A percentile compares a stretch with the other conserved stretches of the same genome.
phyloP scores from a whole-genome alignment of 2,888 invertebrate genomes.

The Eupsilia transversa region DNA sequence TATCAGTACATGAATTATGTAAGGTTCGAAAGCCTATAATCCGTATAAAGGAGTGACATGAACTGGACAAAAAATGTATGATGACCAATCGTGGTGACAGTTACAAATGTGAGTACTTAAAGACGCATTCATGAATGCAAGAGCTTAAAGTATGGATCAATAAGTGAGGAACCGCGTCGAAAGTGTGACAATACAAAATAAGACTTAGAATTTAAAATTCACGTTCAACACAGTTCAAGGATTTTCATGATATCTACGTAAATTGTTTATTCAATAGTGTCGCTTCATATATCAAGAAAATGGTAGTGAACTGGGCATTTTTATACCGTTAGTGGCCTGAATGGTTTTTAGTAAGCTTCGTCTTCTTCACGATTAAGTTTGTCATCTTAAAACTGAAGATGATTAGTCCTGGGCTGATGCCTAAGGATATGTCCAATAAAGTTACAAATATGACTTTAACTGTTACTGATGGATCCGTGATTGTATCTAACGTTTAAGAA shows the following conservation, averaged over 20 bases:
- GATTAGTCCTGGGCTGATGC: background rate
- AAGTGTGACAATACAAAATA: conserved; percentile 25
- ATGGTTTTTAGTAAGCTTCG: background rate
- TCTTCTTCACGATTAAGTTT: background rate
- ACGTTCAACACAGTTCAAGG: conserved; percentile 9
- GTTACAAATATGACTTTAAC: conserved; percentile 33
- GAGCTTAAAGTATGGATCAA: conserved; percentile 52
- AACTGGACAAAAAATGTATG: conserved; percentile 64
- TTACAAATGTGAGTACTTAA: conserved; percentile 66
- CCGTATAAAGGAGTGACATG: conserved; percentile 65
- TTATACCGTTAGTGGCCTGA: background rate
- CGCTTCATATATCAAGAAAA: conserved; percentile 3
- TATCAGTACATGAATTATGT: conserved; percentile 67
- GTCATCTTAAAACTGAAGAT: background rate
- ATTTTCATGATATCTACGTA: conserved; percentile 16
- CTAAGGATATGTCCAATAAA: conserved; percentile 31
- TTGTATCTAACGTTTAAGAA: conserved; percentile 28
- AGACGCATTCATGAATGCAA: conserved; percentile 59
- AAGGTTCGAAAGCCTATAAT: conserved; percentile 67
- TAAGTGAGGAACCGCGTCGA: conserved; percentile 34
- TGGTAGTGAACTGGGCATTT: background rate
- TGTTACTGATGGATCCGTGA: conserved; percentile 25
- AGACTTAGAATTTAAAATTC: conserved; percentile 16
- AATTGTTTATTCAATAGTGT: conserved; percentile 8
- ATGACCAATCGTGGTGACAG: conserved; percentile 72